phyloP scores from a whole-genome alignment of 2,888 invertebrate genomes.

The Caenorhabditis sp. region DNA sequence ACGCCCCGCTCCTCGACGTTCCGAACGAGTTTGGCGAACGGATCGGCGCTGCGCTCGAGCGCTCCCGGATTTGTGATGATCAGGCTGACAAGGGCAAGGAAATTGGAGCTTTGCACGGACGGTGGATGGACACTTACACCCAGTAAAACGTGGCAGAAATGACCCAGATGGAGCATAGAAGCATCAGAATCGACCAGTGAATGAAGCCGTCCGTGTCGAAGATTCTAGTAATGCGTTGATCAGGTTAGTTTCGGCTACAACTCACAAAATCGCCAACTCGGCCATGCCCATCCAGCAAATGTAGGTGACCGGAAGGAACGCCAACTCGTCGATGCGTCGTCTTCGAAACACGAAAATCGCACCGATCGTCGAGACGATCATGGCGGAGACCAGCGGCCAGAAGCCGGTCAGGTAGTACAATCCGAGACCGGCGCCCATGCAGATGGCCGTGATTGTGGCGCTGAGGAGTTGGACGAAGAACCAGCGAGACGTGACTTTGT shows the following conservation, averaged over 20 bases:
- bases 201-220: slow-evolving; percentile 35
- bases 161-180: slow-evolving; percentile 20
- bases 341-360: slow-evolving; percentile 1
- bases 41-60: slow-evolving; percentile 2
- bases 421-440: no score
- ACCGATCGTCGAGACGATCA: background rate
- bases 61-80: slow-evolving; percentile 40
- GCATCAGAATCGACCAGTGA: slow-evolving; percentile 36
- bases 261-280: slow-evolving; percentile 36
- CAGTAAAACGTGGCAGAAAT: slow-evolving; percentile 29
- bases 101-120: background rate
- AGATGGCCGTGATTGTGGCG: slow-evolving; percentile 21
- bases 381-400: slow-evolving; percentile 14
- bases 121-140: slow-evolving; percentile 1
- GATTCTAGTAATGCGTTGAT: slow-evolving; percentile 17
- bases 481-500: slow-evolving; percentile 18
- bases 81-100: slow-evolving; percentile 11
- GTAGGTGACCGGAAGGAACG: slow-evolving; percentile 37
- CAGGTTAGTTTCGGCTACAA: background rate
- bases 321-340: slow-evolving; percentile 26
- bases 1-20: slow-evolving; percentile 12
- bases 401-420: slow-evolving; percentile 25
- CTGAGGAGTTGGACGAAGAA: slow-evolving; percentile 26
- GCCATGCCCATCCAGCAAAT: slow-evolving; percentile 40
- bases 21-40: slow-evolving; percentile 11